Evolutionary conservation across 1,140 invertebrate species (phyloP).

Genomic region (Cotesia typhae): DNA sequence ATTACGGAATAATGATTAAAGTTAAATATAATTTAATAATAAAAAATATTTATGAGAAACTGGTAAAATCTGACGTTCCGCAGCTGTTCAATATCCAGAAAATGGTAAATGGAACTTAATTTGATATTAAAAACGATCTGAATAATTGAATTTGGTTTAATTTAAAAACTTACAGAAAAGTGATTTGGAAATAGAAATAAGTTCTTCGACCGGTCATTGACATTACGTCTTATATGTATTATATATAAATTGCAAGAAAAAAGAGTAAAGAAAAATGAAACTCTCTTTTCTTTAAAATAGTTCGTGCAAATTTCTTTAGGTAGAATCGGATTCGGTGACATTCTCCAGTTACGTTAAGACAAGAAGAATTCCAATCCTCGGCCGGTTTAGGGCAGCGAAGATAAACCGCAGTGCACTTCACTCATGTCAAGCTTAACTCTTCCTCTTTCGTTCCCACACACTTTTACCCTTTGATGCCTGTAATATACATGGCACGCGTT

Average conservation of each 20-base stretch:
- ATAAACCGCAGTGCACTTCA: conserved; percentile 22
- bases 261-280: conserved; percentile 16
- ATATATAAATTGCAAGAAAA: not conserved
- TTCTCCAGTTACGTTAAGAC: conserved; percentile 25
- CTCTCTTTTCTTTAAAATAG: not conserved
- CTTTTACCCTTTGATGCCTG: conserved; percentile 1
- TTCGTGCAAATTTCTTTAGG: conserved; percentile 24
- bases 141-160: not conserved
- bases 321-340: conserved; percentile 30
- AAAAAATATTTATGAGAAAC: too few species aligned
- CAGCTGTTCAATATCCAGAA: too few species aligned
- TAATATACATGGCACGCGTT: conserved; percentile 27
- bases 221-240: not conserved
- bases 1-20: too few species aligned
- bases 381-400: conserved; percentile 30
- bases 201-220: conserved; percentile 20
- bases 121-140: not conserved
- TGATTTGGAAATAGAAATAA: not conserved
- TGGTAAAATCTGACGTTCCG: too few species aligned
- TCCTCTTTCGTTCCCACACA: not conserved
- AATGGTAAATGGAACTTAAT: too few species aligned
- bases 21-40: too few species aligned
- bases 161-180: not conserved
- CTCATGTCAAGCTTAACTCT: not conserved
- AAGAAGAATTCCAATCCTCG: conserved; percentile 28